Conservation (phyloP, 2,113 vertebrate species). For the Diadophis punctatus region DNA sequence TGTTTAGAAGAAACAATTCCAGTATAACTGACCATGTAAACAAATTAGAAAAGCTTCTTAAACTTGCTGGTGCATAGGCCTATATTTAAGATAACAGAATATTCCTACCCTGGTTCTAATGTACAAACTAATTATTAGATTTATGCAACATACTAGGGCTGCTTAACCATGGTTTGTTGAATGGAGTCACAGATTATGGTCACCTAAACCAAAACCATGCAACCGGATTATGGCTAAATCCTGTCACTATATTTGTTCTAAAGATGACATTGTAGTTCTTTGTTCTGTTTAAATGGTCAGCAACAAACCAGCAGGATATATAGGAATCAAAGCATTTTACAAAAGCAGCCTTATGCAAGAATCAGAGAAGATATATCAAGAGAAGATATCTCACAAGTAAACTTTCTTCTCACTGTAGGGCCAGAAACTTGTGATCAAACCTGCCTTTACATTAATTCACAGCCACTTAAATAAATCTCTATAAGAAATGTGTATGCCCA, state of each 20-base stretch:
- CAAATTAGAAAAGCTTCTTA: not conserved
- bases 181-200: not conserved
- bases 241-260: not conserved
- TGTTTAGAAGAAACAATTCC: not conserved
- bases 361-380: no score
- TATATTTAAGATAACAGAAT: not conserved
- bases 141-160: not conserved
- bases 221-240: not conserved
- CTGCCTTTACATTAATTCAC: constrained; percentile 24
- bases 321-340: no score
- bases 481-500: not conserved
- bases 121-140: not conserved
- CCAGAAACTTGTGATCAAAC: no score
- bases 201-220: not conserved
- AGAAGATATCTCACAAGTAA: no score
- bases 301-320: no score
- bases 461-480: constrained; percentile 32
- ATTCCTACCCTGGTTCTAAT: not conserved
- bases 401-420: no score
- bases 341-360: no score
- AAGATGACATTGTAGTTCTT: not conserved
- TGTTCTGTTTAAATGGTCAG: no score
- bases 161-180: not conserved
- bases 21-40: not conserved
- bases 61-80: not conserved